Conservation (phyloP, 2,888 invertebrate genomes). For the Chloroclysta siterata region DNA sequence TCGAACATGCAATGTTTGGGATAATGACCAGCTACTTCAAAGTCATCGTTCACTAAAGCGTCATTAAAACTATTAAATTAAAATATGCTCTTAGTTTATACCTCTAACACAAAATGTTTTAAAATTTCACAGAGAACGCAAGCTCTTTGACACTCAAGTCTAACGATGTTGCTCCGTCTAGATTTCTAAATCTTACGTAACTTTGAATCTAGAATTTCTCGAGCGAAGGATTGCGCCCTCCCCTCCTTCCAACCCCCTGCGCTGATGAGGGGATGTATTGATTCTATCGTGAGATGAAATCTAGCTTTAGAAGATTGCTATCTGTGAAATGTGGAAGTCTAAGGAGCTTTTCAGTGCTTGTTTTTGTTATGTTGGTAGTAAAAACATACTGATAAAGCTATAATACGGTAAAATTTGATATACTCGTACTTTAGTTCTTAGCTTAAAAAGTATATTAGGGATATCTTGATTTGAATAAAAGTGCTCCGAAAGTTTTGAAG, state of each 20-base stretch:
- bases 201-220: constrained; percentile 11
- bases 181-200: constrained; percentile 12
- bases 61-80: neutral
- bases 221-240: neutral
- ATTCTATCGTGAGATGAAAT: constrained; percentile 3
- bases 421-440: no score
- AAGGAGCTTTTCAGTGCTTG: neutral
- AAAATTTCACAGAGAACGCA: constrained; percentile 1
- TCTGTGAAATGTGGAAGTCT: neutral
- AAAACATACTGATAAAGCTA: no score
- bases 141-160: constrained; percentile 2
- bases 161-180: constrained; percentile 8
- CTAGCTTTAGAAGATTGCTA: neutral
- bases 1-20: neutral
- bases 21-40: neutral
- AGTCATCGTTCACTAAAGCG: neutral
- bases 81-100: neutral
- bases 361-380: neutral
- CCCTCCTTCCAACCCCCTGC: neutral
- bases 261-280: constrained; percentile 6
- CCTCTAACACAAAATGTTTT: neutral
- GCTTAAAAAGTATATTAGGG: no score
- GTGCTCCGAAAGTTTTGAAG: no score
- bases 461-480: no score
- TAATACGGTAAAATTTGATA: no score